These are phyloP conservation scores for Phoenicopterus ruber DNA, from an alignment of 2,113 vertebrate genomes.

Conservation along the genomic window DNA sequence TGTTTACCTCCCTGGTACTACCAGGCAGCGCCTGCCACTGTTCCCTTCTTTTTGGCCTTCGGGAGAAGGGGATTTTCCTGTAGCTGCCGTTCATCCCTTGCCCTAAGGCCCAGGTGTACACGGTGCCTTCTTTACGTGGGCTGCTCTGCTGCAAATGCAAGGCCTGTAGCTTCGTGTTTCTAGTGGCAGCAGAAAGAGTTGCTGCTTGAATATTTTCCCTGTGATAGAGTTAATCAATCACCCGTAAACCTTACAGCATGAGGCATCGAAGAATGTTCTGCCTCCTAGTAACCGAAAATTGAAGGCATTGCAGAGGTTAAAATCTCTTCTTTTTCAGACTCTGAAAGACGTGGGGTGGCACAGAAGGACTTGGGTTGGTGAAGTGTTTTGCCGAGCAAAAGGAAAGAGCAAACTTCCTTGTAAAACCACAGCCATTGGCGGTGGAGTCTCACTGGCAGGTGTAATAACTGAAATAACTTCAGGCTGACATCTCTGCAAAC, in stretches of 20 bases:
- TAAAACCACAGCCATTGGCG: not conserved
- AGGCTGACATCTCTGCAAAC: not conserved
- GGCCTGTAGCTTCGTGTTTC: not conserved
- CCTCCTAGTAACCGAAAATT: not conserved
- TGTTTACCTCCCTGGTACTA: not conserved
- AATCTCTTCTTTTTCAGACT: not conserved
- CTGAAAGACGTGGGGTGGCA: not conserved
- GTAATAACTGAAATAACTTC: not conserved
- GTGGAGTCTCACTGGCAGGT: not conserved
- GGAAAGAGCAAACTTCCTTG: not conserved
- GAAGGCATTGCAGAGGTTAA: not conserved
- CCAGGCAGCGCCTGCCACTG: fast-evolving
- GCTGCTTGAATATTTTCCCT: not conserved
- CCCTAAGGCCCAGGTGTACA: not conserved
- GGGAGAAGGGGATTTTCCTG: not conserved
- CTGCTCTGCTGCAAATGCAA: not conserved
- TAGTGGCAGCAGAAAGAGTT: not conserved
- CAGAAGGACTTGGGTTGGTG: not conserved
- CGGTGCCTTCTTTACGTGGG: fast-evolving
- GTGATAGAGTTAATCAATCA: not conserved
- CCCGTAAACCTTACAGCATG: not conserved
- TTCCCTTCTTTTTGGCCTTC: not conserved
- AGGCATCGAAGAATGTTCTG: not conserved
- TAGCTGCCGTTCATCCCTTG: not conserved
- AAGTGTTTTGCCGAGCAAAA: not conserved